Conservation (phyloP, 2,797 vertebrate species). For the Danio albolineatus region DNA sequence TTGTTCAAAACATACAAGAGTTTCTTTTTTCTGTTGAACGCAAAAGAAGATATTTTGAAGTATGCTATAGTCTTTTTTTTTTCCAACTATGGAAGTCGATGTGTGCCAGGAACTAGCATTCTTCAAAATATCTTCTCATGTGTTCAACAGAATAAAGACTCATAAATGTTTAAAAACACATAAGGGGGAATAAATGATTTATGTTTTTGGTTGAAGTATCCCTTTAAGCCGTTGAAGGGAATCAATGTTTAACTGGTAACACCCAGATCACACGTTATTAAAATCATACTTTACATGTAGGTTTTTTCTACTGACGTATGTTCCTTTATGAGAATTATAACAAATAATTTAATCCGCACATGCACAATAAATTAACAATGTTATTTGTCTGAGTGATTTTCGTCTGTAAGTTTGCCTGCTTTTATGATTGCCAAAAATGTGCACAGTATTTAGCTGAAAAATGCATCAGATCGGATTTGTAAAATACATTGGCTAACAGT, state of each 20-base stretch:
- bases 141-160: too few relatives aligned
- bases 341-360: conserved; percentile 59
- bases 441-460: neutral
- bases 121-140: too few relatives aligned
- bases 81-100: too few relatives aligned
- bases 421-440: neutral
- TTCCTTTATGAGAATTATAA: conserved; percentile 58
- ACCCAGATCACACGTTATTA: conserved; percentile 5
- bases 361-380: conserved; percentile 30
- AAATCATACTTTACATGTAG: conserved; percentile 5
- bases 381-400: conserved; percentile 6
- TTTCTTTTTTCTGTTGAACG: too few relatives aligned
- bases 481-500: neutral
- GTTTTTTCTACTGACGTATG: conserved; percentile 44
- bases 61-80: too few relatives aligned
- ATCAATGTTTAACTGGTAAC: conserved; percentile 31
- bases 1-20: too few relatives aligned
- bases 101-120: too few relatives aligned
- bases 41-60: too few relatives aligned
- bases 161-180: too few relatives aligned
- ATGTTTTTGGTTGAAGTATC: too few relatives aligned
- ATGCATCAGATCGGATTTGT: neutral
- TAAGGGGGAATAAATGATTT: too few relatives aligned
- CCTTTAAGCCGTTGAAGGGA: conserved; percentile 20
- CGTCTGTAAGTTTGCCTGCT: neutral